These are phyloP conservation scores for Carettochelys insculpta DNA, from an alignment of 2,113 vertebrate species.

Conservation along the genomic window DNA sequence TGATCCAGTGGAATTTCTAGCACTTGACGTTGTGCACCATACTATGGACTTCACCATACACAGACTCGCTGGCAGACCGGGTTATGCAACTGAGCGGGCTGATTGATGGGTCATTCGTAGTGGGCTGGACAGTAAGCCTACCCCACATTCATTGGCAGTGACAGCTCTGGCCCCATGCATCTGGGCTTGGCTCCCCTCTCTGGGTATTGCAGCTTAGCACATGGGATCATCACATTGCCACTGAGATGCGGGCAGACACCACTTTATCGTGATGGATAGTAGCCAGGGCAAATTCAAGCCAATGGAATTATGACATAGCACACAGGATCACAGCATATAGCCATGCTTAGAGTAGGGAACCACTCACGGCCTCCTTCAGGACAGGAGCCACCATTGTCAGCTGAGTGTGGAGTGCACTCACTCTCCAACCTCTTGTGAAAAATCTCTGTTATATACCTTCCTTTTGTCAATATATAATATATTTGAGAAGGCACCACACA, in stretches of 20 bases:
- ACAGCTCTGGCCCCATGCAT: neutral
- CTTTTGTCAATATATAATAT: neutral
- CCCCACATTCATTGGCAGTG: neutral
- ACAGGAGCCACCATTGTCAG: neutral
- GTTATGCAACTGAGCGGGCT: neutral
- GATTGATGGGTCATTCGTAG: neutral
- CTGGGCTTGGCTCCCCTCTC: neutral
- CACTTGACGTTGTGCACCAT: neutral
- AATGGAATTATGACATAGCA: neutral
- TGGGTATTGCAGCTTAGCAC: neutral
- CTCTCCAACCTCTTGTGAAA: neutral
- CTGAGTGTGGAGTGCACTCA: neutral
- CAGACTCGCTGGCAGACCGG: neutral
- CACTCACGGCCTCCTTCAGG: neutral
- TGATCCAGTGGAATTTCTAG: neutral
- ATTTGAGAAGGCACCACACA: neutral
- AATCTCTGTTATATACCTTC: neutral
- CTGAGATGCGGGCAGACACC: neutral
- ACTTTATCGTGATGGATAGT: neutral
- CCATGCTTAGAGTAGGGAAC: neutral
- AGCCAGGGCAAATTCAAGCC: neutral
- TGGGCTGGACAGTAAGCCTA: neutral
- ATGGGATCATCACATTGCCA: neutral
- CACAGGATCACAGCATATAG: neutral
- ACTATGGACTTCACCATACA: rapidly evolving